These are phyloP conservation scores for Channa argus DNA, from an alignment of 2,113 vertebrate genomes.

Conservation along the genomic window DNA sequence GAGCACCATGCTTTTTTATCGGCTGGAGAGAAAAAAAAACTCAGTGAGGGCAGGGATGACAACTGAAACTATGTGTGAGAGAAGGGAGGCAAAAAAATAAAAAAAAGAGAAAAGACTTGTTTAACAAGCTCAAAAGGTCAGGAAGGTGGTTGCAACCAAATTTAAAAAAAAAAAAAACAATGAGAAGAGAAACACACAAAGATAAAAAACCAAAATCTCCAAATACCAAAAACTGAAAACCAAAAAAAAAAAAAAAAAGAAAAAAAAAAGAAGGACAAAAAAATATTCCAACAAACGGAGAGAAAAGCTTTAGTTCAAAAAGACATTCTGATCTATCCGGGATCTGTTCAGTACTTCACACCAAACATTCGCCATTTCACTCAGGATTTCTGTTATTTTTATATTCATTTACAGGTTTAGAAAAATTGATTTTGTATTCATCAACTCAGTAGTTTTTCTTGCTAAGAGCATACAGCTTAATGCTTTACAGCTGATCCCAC, in stretches of 20 bases:
- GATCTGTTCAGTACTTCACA: slow-evolving; percentile 67
- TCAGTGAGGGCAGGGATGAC: slow-evolving; percentile 71
- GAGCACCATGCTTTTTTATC: slow-evolving; percentile 46
- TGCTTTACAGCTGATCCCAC: slow-evolving; percentile 47
- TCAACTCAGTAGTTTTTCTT: not conserved
- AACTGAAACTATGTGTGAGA: slow-evolving; percentile 59
- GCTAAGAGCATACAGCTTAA: slow-evolving; percentile 1
- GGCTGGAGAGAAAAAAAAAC: slow-evolving; percentile 35
- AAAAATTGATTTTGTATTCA: slow-evolving; percentile 53
- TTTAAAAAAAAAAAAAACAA: slow-evolving; percentile 28
- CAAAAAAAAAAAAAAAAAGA: slow-evolving; percentile 74
- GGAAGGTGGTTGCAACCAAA: slow-evolving; percentile 63
- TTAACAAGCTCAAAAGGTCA: slow-evolving; percentile 57
- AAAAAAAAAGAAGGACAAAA: slow-evolving; percentile 65
- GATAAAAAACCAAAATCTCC: slow-evolving; percentile 83
- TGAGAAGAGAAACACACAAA: slow-evolving; percentile 72
- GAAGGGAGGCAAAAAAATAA: slow-evolving; percentile 60
- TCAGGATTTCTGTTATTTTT: slow-evolving; percentile 31
- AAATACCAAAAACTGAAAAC: slow-evolving; percentile 87
- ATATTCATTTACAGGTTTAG: slow-evolving; percentile 33
- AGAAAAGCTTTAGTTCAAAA: slow-evolving; percentile 87
- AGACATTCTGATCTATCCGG: slow-evolving; percentile 78
- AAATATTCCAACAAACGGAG: slow-evolving; percentile 77
- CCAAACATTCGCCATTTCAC: slow-evolving; percentile 64
- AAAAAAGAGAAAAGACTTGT: slow-evolving; percentile 63